These are phyloP conservation scores for Chloromyia formosa DNA, from an alignment of 2,888 invertebrate species.

Conservation along the genomic window DNA sequence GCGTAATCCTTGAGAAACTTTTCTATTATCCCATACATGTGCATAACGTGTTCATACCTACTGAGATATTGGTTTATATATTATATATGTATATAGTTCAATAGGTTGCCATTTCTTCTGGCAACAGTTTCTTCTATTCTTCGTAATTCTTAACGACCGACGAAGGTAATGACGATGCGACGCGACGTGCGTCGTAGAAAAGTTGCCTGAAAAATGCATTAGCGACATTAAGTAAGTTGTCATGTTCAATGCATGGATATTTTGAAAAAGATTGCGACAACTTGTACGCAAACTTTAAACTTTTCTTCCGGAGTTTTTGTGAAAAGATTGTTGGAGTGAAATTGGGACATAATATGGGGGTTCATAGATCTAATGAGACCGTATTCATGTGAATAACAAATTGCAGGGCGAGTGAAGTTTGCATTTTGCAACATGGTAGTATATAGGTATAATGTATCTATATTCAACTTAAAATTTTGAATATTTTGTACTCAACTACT, in stretches of 20 bases:
- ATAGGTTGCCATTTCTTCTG: background rate
- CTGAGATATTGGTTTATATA: too few relatives aligned
- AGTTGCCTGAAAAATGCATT: slow-evolving; percentile 36
- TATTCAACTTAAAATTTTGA: too few relatives aligned
- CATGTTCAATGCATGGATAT: slow-evolving; percentile 24
- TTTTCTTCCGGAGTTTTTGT: slow-evolving; percentile 1
- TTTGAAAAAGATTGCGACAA: slow-evolving; percentile 29
- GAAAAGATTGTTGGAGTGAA: background rate
- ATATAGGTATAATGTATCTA: too few relatives aligned
- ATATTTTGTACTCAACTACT: too few relatives aligned
- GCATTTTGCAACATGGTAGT: too few relatives aligned
- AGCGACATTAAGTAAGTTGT: slow-evolving; percentile 27
- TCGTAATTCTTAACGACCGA: slow-evolving; percentile 2
- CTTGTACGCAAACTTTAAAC: slow-evolving; percentile 31
- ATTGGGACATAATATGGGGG: too few relatives aligned
- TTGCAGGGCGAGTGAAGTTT: too few relatives aligned
- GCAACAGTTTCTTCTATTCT: background rate
- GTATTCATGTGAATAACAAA: too few relatives aligned
- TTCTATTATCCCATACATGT: background rate
- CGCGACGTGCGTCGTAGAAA: background rate
- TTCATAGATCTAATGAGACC: too few relatives aligned
- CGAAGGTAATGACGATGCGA: too few relatives aligned
- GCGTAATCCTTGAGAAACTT: slow-evolving; percentile 17
- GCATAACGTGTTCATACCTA: too few relatives aligned
- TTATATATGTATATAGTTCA: too few relatives aligned